Evolutionary conservation across 2,113 vertebrate species (phyloP).

Genomic region (Sinocyclocheilus maitianheensis): DNA sequence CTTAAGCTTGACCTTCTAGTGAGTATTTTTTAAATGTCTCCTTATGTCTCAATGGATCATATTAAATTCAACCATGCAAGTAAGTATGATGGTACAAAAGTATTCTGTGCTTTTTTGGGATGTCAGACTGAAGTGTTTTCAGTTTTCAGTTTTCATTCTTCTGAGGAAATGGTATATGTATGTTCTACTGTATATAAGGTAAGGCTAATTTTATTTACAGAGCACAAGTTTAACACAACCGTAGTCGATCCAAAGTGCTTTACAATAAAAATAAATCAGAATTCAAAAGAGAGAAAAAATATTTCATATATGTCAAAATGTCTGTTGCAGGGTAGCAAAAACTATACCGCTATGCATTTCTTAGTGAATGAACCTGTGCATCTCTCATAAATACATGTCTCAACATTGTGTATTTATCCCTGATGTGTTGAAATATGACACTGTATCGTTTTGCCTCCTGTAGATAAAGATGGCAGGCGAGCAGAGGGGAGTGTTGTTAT

Average conservation of each 20-base stretch:
- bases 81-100: neutral
- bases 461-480: neutral
- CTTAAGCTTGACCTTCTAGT: conserved; percentile 1
- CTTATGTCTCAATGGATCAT: neutral
- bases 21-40: neutral
- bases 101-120: neutral
- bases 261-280: neutral
- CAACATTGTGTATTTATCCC: conserved; percentile 1
- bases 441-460: conserved; percentile 8
- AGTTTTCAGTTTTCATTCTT: no score
- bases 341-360: neutral
- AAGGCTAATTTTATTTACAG: neutral
- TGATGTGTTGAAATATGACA: conserved; percentile 2
- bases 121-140: neutral
- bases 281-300: neutral
- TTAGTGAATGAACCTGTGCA: neutral
- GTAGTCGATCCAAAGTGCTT: neutral
- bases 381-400: conserved; percentile 7
- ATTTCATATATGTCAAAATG: neutral
- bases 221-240: neutral
- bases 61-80: neutral
- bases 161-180: neutral
- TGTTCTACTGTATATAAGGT: neutral
- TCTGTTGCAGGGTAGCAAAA: neutral
- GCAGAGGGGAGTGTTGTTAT: neutral